phyloP scores from a whole-genome alignment of 2,888 invertebrate genomes.

The Xanthia togata region DNA sequence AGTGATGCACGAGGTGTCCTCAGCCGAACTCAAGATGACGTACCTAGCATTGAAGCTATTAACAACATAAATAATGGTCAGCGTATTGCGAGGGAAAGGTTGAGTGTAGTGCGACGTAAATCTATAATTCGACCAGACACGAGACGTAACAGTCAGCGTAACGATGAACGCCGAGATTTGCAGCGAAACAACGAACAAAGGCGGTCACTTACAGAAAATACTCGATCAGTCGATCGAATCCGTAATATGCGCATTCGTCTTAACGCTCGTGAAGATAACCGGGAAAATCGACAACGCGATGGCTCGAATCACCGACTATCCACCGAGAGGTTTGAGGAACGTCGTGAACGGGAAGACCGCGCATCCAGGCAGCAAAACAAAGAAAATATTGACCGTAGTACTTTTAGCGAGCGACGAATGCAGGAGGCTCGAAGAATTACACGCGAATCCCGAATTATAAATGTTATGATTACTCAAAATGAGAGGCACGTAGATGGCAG shows the following conservation, averaged over 20 bases:
- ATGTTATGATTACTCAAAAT: slow-evolving; percentile 15
- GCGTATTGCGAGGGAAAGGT: slow-evolving; percentile 30
- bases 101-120: slow-evolving; percentile 33
- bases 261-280: slow-evolving; percentile 25
- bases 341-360: slow-evolving; percentile 29
- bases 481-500: slow-evolving; percentile 7
- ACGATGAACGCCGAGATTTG: slow-evolving; percentile 33
- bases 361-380: slow-evolving; percentile 34
- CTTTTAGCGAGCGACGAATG: slow-evolving; percentile 32
- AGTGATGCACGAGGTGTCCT: slow-evolving; percentile 31
- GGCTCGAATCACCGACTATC: slow-evolving; percentile 16
- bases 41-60: slow-evolving; percentile 14
- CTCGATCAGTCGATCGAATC: slow-evolving; percentile 26
- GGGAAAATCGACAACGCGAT: slow-evolving; percentile 15
- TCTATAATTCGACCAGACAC: slow-evolving; percentile 29
- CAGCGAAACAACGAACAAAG: slow-evolving; percentile 33
- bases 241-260: slow-evolving; percentile 29
- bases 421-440: slow-evolving; percentile 30
- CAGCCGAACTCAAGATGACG: slow-evolving; percentile 24
- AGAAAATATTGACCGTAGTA: slow-evolving; percentile 40
- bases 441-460: slow-evolving; percentile 37
- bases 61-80: slow-evolving; percentile 21
- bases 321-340: slow-evolving; percentile 23
- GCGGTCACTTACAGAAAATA: slow-evolving; percentile 35
- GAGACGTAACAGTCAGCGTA: slow-evolving; percentile 25